Evolutionary conservation across 2,113 vertebrate species (phyloP), one percentile per base, ranked within the genome.

Genomic region (Plotosus lineatus): DNA sequence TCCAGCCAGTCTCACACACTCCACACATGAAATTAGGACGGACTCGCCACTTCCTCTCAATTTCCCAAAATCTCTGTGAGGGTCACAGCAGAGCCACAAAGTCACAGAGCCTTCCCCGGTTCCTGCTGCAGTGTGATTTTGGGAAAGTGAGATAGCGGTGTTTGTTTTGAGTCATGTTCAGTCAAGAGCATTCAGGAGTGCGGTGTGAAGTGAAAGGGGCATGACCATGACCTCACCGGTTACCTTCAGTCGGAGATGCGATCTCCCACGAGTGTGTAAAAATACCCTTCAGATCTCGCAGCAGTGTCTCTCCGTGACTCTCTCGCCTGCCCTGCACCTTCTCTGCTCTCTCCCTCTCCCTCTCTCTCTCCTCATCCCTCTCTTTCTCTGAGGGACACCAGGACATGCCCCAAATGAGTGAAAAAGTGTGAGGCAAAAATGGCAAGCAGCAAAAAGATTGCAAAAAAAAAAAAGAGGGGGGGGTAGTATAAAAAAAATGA

Each of bases 261-360:
- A 94, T 89, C 85, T 94, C 92, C 93, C 94, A 95, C 76, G 92
- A 89, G 79, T 90, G 92, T 89, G 88, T 90, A 89, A 95, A 94
- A 85, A 95, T 92, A 85, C 89, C 93, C 90, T 90, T 94, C 89
- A 94, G 92, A 88, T 94, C 91, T 91, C 93, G 93, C 88, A 93
- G 90, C 88, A 94, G 89, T 79, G 90, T 90, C 89, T 94, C 92
- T 84, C 92, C 89, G 82, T 91, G 93, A 87, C 91, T 88, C 82
- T 93, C 93, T 87, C 89, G 92, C 86, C 90, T 90, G 77, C 86
- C 89, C 73, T 91, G 86, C 86, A 88, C 87, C 86, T 90, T 93
- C 89, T 87, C 48, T 86, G 79, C 65, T 91, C 88, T 85, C 79
- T 92, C 93, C 87, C 88, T 91, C 84, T 68, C 33, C 33, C 72